Conservation (phyloP, 2,113 vertebrate genomes). For the Apteryx owenii region DNA sequence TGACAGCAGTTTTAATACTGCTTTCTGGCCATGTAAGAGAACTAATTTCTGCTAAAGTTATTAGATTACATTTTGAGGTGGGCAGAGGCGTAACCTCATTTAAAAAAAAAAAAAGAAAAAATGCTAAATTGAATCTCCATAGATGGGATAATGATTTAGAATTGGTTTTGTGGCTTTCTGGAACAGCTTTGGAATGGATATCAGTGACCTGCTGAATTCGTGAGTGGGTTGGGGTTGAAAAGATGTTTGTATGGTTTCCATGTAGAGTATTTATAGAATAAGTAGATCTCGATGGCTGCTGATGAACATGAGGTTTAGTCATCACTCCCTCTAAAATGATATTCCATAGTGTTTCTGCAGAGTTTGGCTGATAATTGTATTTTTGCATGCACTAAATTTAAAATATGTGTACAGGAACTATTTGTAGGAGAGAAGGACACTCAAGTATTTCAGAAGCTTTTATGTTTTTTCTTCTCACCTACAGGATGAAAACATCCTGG, state of each 20-base stretch:
- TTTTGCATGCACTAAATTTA: conserved; percentile 36
- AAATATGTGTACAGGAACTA: not conserved
- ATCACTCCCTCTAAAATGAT: conserved; percentile 31
- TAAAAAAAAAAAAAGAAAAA: not conserved
- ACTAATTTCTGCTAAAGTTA: conserved; percentile 12
- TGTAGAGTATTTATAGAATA: conserved; percentile 59
- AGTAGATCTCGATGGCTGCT: conserved; percentile 37
- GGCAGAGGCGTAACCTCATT: not conserved
- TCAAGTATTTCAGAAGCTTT: not conserved
- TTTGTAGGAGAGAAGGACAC: not conserved
- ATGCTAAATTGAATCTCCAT: not conserved
- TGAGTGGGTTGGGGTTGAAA: not conserved
- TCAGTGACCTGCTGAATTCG: not conserved
- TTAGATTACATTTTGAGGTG: not conserved
- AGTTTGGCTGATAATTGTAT: conserved; percentile 29
- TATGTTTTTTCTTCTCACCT: not conserved
- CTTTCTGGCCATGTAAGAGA: not conserved
- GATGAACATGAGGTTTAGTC: conserved; percentile 43
- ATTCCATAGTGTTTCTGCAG: not conserved
- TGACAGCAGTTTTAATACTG: not conserved
- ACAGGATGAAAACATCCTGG: not conserved
- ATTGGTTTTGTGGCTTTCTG: not conserved
- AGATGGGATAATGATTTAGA: not conserved
- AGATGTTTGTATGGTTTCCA: conserved; percentile 31
- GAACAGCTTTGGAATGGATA: conserved; percentile 1